Evolutionary conservation across 2,797 vertebrate genomes (phyloP), one percentile per base, ranked within the genome.

Genomic region (Argentina silus): DNA sequence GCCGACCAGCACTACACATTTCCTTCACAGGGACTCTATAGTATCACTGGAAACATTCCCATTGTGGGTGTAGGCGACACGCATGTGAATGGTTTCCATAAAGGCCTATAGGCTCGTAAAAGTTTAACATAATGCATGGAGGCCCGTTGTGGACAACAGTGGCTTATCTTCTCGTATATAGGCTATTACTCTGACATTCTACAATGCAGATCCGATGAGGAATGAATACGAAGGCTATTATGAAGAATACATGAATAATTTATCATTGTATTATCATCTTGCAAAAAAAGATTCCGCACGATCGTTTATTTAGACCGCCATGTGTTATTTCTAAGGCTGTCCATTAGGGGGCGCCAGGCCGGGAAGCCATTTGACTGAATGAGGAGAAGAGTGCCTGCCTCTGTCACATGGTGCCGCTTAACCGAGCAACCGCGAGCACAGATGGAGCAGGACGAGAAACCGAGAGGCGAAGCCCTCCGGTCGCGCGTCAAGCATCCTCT

Each of bases 391-490:
- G 67, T 48, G 72, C 63, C 66, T 67, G 70, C 70, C 73, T 83
- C 73, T 77, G 89, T 93, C 90, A 92, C 90, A 88, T 91, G 92
- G 86, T 90, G 81, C 84, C 76, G 89, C 78, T 81, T 75, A 59
- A 75, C 80, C 15, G 71, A 68, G 74, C 75, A 69, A 68, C 75
- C 63, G 57, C 43, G 78, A 88, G 78, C 77, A 82, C 89, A 87
- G 88, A 90, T 91, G 90, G 91, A 90, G 83, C 82, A 83, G 80
- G 90, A 88, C 78, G 65, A 66, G 53, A 63, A 86, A 82, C 84
- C 89, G 86, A 84, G 91, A 91, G 91, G 82, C 90, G 89, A 92
- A 84, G 86, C 89, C 89, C 91, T 88, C 86, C 78, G 83, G 73
- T 81, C 78, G 86, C 86, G 79, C 90, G 87, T 88, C 57, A 88